Evolutionary conservation across 2,888 invertebrate genomes (phyloP).

Genomic region (Cheilosia grossa): DNA sequence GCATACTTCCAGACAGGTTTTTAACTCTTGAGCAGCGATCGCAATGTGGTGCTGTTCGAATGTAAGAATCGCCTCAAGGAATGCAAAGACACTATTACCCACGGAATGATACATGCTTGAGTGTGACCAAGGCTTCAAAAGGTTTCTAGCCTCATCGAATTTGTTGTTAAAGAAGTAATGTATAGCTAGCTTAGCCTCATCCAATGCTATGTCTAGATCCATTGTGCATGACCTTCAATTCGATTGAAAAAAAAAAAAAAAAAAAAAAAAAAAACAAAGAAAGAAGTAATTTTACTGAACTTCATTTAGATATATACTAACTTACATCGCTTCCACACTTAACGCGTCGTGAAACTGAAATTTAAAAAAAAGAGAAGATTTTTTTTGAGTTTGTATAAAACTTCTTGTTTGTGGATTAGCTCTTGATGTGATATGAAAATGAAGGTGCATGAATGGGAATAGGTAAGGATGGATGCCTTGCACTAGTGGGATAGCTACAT

Average conservation of each 20-base stretch:
- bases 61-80: constrained; percentile 96
- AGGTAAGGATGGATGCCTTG: no score
- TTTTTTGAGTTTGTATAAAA: neutral
- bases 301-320: neutral
- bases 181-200: constrained; percentile 91
- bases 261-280: no score
- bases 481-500: no score
- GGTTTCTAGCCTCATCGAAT: constrained; percentile 90
- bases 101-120: constrained; percentile 96
- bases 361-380: neutral
- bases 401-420: neutral
- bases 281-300: neutral
- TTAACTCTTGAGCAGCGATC: constrained; percentile 89
- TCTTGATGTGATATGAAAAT: neutral
- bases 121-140: constrained; percentile 92
- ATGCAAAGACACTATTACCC: constrained; percentile 94
- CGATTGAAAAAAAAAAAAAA: neutral
- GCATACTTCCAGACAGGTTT: constrained; percentile 91
- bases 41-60: constrained; percentile 92
- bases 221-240: constrained; percentile 67
- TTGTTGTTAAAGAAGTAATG: constrained; percentile 96
- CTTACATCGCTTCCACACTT: constrained; percentile 60
- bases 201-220: constrained; percentile 85
- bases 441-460: neutral
- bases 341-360: constrained; percentile 67